Percentiles rank a stretch among this genome's conserved stretches.
Conservation (phyloP, 2,113 vertebrate genomes). For the Stercorarius parasiticus region DNA sequence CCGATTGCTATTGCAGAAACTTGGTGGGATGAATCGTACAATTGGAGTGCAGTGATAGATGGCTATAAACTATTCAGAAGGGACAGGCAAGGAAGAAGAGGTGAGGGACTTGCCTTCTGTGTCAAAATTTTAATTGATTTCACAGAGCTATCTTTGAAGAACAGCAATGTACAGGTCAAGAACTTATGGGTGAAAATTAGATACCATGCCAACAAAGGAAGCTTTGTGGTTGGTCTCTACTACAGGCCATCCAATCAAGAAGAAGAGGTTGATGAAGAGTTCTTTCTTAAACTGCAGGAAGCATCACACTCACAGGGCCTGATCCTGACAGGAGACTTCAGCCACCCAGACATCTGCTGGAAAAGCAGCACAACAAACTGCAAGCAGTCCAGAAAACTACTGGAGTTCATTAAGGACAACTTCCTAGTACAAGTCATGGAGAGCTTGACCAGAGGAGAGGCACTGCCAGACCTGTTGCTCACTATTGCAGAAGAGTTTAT, state of each 20-base stretch:
- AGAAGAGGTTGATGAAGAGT: not conserved
- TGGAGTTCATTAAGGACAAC: not conserved
- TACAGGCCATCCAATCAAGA: not conserved
- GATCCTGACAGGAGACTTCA: not conserved
- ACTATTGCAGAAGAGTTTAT: not conserved
- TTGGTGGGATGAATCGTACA: not conserved
- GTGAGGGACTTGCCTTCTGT: accelerated
- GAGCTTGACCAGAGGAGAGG: not conserved
- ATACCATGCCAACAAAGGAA: not conserved
- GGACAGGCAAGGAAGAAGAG: not conserved
- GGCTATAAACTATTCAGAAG: not conserved
- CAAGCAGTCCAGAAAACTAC: not conserved
- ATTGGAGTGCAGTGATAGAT: not conserved
- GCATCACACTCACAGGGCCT: not conserved
- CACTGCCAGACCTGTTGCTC: not conserved
- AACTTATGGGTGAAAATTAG: not conserved
- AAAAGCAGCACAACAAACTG: not conserved
- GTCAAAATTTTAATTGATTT: not conserved
- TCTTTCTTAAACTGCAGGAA: not conserved
- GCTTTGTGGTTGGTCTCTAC: not conserved
- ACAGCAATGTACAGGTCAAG: not conserved
- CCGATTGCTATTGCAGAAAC: not conserved
- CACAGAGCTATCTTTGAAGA: not conserved
- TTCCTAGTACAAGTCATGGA: not conserved
- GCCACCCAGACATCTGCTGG: not conserved